A percentile compares a stretch with the other conserved stretches of the same genome.
phyloP scores from a whole-genome alignment of 1,140 invertebrate species.

The Listronotus bonariensis region DNA sequence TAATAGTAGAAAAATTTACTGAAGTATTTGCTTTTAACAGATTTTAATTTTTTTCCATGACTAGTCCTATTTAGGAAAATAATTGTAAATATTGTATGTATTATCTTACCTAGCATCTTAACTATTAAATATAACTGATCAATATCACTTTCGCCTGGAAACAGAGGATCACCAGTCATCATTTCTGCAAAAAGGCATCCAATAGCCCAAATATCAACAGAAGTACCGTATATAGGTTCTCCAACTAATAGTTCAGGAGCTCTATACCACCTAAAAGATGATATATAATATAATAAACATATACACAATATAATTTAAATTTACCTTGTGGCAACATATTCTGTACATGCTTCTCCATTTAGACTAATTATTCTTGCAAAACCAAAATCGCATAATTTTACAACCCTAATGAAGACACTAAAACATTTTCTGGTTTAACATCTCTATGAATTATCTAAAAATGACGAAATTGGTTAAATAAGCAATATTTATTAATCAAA shows the following conservation, averaged over 20 bases:
- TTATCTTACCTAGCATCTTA: conserved; percentile 66
- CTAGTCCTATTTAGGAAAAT: too few relatives aligned
- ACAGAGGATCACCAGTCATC: conserved; percentile 80
- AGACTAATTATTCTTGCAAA: conserved; percentile 74
- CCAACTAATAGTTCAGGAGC: conserved; percentile 84
- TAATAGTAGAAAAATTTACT: too few relatives aligned
- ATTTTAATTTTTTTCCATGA: too few relatives aligned
- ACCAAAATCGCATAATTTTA: conserved; percentile 89
- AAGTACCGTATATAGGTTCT: conserved; percentile 69
- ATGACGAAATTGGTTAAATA: neutral
- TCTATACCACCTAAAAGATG: conserved; percentile 73
- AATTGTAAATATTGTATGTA: neutral
- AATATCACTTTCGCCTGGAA: conserved; percentile 89
- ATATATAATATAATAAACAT: neutral
- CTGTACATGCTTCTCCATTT: conserved; percentile 74
- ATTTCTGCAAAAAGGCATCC: conserved; percentile 89
- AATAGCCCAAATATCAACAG: conserved; percentile 89
- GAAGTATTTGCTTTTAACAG: too few relatives aligned
- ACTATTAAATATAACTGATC: conserved; percentile 88
- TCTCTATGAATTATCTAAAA: conserved; percentile 86
- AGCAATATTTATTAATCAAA: too few relatives aligned
- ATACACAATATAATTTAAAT: too few relatives aligned
- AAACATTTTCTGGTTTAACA: conserved; percentile 90
- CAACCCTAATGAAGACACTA: conserved; percentile 80
- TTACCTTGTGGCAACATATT: conserved; percentile 75